Evolutionary conservation across 2,888 invertebrate species (phyloP), one percentile per base, ranked within the genome.

Genomic region (Ptilodon capucinus): DNA sequence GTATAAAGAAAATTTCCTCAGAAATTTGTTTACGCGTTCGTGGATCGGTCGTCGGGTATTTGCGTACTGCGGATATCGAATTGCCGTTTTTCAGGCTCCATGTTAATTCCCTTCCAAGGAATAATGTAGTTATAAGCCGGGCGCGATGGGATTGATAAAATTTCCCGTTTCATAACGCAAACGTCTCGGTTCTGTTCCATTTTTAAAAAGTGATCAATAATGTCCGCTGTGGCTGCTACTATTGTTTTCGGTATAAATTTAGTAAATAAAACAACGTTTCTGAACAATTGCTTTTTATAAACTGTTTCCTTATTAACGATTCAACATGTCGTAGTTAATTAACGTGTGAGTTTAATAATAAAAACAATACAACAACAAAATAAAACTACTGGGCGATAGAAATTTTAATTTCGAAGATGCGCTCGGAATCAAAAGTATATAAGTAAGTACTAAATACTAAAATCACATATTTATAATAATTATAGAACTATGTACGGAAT

Each of bases 11-110:
- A 86, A 83, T 87, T 85, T 82, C 87, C 84, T 81, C 81, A 82
- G 79, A 88, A 79, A 86, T 82, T 90, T 88, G 86, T 88, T 88
- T 88, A 84, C 80, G 78, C 73, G 78, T 82, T 61, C 71, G 72
- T 73, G 66, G 78, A 76, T 71, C 66, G 76, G 81, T 76, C 73
- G 77, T 57, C 50, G 54, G 50, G 74, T 79, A 70, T 82, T 75
- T 76, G 57, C 71, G 71, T 74, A 74, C 65, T 67, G 64, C 81
- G 88, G 86, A 86, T 83, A 87, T 87, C 78, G 64, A 71, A 84
- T 84, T 78, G 73, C 71, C 69, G 69, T 68, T 76, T 74, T 68
- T 73, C 71, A 61, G 14, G 62, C 57, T 72, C 52, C 58, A 55
- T 74, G 60, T 56, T 62, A 59, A 62, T 59, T 65, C 60, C 71